Evolutionary conservation across 2,888 invertebrate species (phyloP).

Genomic region (Tubulanus polymorphus): DNA sequence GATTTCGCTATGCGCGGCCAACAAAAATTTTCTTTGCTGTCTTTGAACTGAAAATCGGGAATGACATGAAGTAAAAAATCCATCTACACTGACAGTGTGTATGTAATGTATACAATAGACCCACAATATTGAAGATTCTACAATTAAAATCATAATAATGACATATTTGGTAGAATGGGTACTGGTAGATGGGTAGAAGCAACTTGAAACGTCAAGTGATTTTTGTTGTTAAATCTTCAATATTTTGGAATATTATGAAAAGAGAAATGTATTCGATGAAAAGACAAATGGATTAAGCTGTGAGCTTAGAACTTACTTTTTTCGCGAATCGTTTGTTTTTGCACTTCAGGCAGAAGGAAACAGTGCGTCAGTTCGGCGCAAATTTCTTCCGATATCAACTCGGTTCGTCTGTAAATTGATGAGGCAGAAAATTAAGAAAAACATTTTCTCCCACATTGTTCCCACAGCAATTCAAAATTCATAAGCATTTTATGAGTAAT

Average conservation of each 20-base stretch:
- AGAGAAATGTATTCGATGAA: too few relatives aligned
- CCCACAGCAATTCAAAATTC: background rate
- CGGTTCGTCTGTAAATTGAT: slow-evolving; percentile 39
- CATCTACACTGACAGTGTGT: background rate
- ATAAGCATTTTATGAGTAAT: background rate
- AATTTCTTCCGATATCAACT: slow-evolving; percentile 54
- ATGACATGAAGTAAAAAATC: background rate
- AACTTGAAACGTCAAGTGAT: too few relatives aligned
- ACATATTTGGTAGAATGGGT: too few relatives aligned
- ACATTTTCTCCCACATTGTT: background rate
- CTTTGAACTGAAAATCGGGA: slow-evolving; percentile 32
- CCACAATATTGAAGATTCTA: too few relatives aligned
- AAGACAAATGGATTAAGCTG: too few relatives aligned
- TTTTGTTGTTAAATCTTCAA: too few relatives aligned
- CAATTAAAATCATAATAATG: too few relatives aligned
- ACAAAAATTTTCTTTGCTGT: slow-evolving; percentile 40
- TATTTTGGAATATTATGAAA: too few relatives aligned
- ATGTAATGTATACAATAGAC: background rate
- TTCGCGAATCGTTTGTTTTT: slow-evolving; percentile 42
- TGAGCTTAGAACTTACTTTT: slow-evolving; percentile 44
- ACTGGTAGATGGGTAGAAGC: too few relatives aligned
- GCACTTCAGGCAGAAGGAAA: slow-evolving; percentile 55
- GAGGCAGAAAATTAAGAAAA: background rate
- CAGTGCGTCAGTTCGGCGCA: slow-evolving; percentile 55
- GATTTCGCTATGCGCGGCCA: slow-evolving; percentile 50